Conservation (phyloP, 2,113 vertebrate genomes). For the Pithys albifrons region DNA sequence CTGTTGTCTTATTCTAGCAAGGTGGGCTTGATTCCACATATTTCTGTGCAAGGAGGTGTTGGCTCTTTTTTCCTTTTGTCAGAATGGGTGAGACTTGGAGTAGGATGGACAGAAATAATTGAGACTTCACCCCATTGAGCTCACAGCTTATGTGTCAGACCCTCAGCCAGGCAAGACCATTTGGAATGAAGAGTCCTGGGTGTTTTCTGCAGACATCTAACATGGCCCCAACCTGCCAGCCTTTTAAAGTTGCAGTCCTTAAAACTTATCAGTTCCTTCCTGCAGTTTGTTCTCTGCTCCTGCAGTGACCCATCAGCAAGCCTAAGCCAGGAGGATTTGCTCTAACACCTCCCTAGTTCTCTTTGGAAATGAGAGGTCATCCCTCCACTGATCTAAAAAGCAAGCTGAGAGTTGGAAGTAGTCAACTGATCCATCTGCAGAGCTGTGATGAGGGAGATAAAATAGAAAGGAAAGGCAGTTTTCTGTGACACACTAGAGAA, state of each 20-base stretch:
- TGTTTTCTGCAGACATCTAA: not conserved
- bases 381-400: not conserved
- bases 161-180: not conserved
- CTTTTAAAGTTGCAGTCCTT: not conserved
- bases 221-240: not conserved
- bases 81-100: not conserved
- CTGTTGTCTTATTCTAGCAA: not conserved
- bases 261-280: not conserved
- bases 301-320: not conserved
- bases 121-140: not conserved
- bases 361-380: not conserved
- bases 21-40: not conserved
- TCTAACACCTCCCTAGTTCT: not conserved
- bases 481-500: not conserved
- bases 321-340: not conserved
- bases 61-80: rapidly evolving
- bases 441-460: not conserved
- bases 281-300: not conserved
- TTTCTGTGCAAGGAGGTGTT: not conserved
- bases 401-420: not conserved
- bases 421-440: not conserved
- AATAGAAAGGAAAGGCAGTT: not conserved
- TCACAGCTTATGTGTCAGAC: not conserved
- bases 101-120: not conserved
- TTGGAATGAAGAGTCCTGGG: not conserved